A percentile compares a stretch with the other conserved stretches of the same genome.
These are phyloP conservation scores for Drosophila prostipennis DNA, from an alignment of 2,888 invertebrate genomes.

Conservation along the genomic window DNA sequence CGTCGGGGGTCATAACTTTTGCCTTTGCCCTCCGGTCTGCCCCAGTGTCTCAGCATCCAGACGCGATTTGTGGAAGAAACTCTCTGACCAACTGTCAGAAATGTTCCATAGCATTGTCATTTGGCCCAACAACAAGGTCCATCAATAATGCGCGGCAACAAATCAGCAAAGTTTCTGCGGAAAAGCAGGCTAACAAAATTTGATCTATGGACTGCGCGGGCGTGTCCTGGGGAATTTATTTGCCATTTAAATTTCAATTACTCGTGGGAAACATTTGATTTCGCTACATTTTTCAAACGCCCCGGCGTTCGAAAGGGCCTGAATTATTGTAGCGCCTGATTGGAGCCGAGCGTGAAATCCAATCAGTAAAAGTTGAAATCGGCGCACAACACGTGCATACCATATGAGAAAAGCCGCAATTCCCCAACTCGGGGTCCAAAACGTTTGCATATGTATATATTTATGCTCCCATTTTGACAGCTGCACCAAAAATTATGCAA, in stretches of 20 bases:
- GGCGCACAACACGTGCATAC: constrained; percentile 14
- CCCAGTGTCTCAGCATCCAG: neutral
- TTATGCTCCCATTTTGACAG: constrained; percentile 9
- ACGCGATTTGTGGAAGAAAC: neutral
- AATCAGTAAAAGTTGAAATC: constrained; percentile 50
- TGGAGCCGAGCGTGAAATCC: constrained; percentile 63
- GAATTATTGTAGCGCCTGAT: constrained; percentile 74
- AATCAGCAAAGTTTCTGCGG: constrained; percentile 33
- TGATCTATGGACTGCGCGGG: constrained; percentile 43
- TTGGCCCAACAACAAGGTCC: constrained; percentile 17
- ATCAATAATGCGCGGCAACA: constrained; percentile 44
- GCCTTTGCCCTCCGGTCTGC: neutral
- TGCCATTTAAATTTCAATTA: constrained; percentile 75
- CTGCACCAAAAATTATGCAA: constrained; percentile 51
- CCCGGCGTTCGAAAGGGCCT: constrained; percentile 35
- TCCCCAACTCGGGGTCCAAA: constrained; percentile 3
- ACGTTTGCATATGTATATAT: neutral
- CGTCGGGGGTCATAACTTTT: constrained; percentile 33
- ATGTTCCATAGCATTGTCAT: constrained; percentile 42
- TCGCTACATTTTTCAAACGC: constrained; percentile 23
- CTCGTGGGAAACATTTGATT: constrained; percentile 33
- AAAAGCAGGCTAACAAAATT: constrained; percentile 25
- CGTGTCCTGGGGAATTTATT: constrained; percentile 49
- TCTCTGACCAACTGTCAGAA: constrained; percentile 33
- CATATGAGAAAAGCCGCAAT: constrained; percentile 15